These are phyloP conservation scores for Callipepla squamata DNA, from an alignment of 2,113 vertebrate species.

Conservation along the genomic window DNA sequence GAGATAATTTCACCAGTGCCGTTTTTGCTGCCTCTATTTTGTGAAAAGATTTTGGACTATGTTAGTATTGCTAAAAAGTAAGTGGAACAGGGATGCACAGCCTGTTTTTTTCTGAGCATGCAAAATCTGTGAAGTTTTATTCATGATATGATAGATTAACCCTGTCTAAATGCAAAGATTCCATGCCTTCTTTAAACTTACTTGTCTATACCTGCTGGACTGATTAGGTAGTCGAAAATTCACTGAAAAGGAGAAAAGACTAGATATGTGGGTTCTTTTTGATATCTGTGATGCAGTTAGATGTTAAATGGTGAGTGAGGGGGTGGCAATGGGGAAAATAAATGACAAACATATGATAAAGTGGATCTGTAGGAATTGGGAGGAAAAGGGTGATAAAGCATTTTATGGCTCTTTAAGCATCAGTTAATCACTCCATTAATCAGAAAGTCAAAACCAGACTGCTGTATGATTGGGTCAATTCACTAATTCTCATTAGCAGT, in stretches of 20 bases:
- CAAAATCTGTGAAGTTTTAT: not conserved
- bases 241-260: not conserved
- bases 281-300: not conserved
- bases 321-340: not conserved
- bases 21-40: not conserved
- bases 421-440: conserved; percentile 35
- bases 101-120: not conserved
- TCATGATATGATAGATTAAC: not conserved
- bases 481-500: conserved; percentile 4
- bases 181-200: not conserved
- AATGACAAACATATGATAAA: not conserved
- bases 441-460: conserved; percentile 35
- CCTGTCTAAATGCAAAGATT: not conserved
- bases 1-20: not conserved
- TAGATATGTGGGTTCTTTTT: not conserved
- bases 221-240: not conserved
- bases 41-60: not conserved
- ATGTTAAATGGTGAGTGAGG: not conserved
- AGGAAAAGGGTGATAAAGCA: not conserved
- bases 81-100: not conserved
- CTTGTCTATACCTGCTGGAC: not conserved
- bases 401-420: conserved; percentile 20
- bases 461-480: conserved; percentile 10
- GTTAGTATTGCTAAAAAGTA: not conserved
- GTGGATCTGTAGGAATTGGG: not conserved